These are phyloP conservation scores for Sylvia atricapilla DNA, from an alignment of 2,113 vertebrate species.

Conservation along the genomic window DNA sequence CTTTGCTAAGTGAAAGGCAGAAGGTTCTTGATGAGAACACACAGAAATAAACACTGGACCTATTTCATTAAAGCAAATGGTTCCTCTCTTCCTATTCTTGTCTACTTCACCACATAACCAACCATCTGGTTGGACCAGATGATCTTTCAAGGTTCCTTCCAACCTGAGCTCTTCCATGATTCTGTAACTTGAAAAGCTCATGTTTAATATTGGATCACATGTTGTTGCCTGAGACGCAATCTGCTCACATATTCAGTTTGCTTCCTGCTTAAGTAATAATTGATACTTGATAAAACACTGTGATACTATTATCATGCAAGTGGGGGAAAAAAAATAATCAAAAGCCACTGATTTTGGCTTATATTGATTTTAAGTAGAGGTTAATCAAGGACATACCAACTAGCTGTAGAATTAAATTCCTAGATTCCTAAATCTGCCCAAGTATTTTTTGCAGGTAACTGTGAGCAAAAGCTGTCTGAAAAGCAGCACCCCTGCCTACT, in stretches of 20 bases:
- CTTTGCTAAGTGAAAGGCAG: background rate
- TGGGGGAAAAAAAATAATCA: accelerated
- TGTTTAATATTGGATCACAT: background rate
- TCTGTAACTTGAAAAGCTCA: background rate
- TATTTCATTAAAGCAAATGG: background rate
- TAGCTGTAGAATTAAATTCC: background rate
- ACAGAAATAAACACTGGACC: background rate
- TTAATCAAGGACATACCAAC: background rate
- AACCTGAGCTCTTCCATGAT: background rate
- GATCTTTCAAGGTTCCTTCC: slow-evolving; percentile 2
- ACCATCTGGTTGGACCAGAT: slow-evolving; percentile 21
- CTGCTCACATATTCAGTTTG: background rate
- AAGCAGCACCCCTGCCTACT: background rate
- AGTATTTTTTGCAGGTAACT: background rate
- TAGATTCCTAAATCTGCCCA: background rate
- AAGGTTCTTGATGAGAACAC: background rate
- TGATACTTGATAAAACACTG: background rate
- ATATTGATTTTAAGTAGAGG: background rate
- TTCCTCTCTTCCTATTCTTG: slow-evolving; percentile 6
- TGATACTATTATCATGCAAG: background rate
- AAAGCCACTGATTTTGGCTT: background rate
- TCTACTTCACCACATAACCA: background rate
- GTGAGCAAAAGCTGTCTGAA: background rate
- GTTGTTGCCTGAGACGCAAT: background rate
- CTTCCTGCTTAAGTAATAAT: background rate